Evolutionary conservation across 2,888 invertebrate genomes (phyloP).

Genomic region (Eurytoma californica): DNA sequence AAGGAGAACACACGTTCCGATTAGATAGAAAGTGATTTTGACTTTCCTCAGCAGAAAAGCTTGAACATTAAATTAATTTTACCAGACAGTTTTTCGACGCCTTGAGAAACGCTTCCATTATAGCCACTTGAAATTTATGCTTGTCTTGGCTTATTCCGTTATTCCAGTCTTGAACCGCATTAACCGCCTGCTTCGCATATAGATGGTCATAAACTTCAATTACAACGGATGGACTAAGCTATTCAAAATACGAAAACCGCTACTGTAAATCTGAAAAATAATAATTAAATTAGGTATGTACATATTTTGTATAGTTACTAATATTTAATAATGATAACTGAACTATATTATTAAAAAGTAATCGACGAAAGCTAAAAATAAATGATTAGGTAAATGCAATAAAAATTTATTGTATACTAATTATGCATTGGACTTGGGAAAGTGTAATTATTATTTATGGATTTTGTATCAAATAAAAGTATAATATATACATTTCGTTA

Average conservation of each 20-base stretch:
- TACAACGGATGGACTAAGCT: neutral
- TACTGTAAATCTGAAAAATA: too few species aligned
- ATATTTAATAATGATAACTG: too few species aligned
- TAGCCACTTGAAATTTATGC: conserved; percentile 15
- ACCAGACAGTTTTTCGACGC: conserved; percentile 64
- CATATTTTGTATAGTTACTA: too few species aligned
- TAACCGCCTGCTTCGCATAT: neutral
- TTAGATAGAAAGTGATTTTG: neutral
- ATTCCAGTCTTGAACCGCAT: neutral
- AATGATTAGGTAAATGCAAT: neutral
- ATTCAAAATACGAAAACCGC: too few species aligned
- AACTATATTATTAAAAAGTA: too few species aligned
- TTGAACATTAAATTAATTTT: conserved; percentile 38
- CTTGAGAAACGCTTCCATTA: conserved; percentile 66
- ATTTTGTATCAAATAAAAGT: too few species aligned
- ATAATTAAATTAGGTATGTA: too few species aligned
- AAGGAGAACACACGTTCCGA: too few species aligned
- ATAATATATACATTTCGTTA: too few species aligned
- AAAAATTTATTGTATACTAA: neutral
- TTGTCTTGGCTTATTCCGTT: conserved; percentile 3
- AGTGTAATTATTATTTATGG: too few species aligned
- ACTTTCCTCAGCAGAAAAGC: neutral
- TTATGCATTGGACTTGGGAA: neutral
- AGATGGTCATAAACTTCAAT: conserved; percentile 21
- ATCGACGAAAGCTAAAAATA: too few species aligned